Evolutionary conservation across 2,888 invertebrate genomes (phyloP).

Genomic region (Notodonta dromedarius): DNA sequence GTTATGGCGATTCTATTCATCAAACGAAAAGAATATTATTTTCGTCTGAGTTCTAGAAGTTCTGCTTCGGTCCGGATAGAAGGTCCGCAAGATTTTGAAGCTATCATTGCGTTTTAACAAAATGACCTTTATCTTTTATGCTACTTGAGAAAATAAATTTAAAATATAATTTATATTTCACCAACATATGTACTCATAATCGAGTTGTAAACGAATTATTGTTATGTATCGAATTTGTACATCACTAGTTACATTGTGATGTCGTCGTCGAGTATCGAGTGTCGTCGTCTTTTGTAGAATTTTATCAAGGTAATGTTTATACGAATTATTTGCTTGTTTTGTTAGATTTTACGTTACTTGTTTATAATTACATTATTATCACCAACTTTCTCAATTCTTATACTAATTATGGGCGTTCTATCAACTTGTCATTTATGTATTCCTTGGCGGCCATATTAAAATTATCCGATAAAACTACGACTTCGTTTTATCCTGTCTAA

Average conservation of each 20-base stretch:
- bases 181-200: neutral
- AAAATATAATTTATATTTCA: too few relatives aligned
- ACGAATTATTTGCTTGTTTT: constrained; percentile 17
- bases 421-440: constrained; percentile 34
- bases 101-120: too few relatives aligned
- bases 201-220: neutral
- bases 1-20: too few relatives aligned
- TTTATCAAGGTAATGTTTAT: constrained; percentile 75
- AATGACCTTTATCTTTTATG: too few relatives aligned
- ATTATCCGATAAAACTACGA: constrained; percentile 57
- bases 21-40: too few relatives aligned
- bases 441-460: constrained; percentile 77
- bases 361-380: neutral
- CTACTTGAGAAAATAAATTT: too few relatives aligned
- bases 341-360: constrained; percentile 4
- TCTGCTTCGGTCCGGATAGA: too few relatives aligned
- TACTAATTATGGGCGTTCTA: neutral
- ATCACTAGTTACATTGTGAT: constrained; percentile 61
- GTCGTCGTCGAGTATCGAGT: constrained; percentile 81
- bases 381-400: neutral
- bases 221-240: neutral
- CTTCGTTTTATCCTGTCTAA: constrained; percentile 62
- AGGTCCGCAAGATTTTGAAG: too few relatives aligned
- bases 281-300: constrained; percentile 82
- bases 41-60: too few relatives aligned